Base-by-base conservation (phyloP, 1,140 invertebrate genomes). In the Drosophila aff. region DNA sequence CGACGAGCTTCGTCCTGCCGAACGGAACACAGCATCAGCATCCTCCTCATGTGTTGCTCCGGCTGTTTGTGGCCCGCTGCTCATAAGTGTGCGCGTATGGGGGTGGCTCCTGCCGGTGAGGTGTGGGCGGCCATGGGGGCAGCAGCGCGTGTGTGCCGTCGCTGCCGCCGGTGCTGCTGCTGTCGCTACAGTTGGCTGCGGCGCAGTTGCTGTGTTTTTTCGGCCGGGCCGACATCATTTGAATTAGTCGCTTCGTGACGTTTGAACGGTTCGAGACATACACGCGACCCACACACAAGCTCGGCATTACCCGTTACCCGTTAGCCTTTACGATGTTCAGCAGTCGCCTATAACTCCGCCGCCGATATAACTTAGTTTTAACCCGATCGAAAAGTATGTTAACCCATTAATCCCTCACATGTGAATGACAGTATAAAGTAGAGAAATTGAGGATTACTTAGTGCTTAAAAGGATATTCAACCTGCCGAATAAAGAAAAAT, bases 191-290 rank as follows among this genome's bases (percentile, higher is more conserved):
- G 71, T 73, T 61, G 18, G 38, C 73, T 75, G 74, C 69, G 72
- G 23, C 71, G 69, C 59, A 36, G 72, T 58, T 46, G 58, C 74
- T 64, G 71, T 89, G 85, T 89, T 81, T 90, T 89, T 85, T 90
- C 76, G 78, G 78, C 59, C 73, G 52, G 78, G 67, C 75, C 85
- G 85, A 90, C 84, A 91, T 92, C 87, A 91, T 91, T 92, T 89
- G 91, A 91, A 92, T 92, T 92, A 92, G 91, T 92, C 91, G 91
- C 82, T 92, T 92, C 84, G 91, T 91, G 91, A 92, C 91, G 91
- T 92, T 92, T 92, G 91, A 91, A 92, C 91, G 87, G 91, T 92
- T 92, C 85, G 78, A 90, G 79, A 92, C 91, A 92, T 91, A 92
- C 74, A 92, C 87, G 84, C 86, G 82, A 89, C 77, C 77, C 59